Evolutionary conservation across 2,797 vertebrate species (phyloP), one percentile per base, ranked within the genome.

Genomic region (Discoglossus pictus): DNA sequence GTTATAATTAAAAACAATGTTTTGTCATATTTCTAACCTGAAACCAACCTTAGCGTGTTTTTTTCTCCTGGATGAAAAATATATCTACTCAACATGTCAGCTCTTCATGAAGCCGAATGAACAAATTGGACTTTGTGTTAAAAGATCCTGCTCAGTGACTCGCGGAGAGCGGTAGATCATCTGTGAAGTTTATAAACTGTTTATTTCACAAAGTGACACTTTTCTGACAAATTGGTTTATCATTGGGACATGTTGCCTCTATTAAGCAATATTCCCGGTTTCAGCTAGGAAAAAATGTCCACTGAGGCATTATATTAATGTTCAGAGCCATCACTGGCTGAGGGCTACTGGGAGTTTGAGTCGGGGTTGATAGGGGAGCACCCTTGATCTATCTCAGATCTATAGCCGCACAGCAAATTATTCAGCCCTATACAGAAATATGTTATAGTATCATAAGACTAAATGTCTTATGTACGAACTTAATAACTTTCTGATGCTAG

Each of bases 131-230:
- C 50, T 36, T n/a, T 11, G 12, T 17, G 34, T 11, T 27, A n/a
- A 35, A 40, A 51, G 61, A 50, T 48, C 21, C 38, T 54, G 61
- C 42, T 65, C 61, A 51, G 24, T 36, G 50, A 54, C 24, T 54
- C 39, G 35, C 40, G 18, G 25, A 54, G 54, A 44, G 36, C 46
- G 18, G 20, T 13, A n/a, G 11, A 24, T 42, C 61, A 52, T 31
- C 27, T 31, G 27, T 31, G 47, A 42, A 51, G 48, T 65, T 65
- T 50, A 65, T 65, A 48, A 44, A 34, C 51, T 34, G 46, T 43
- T 52, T 52, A 54, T 54, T 55, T 55, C 48, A 65, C 62, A 55
- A 24, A 11, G 39, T 54, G 61, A 53, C 61, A 65, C 16, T 25
- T 25, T 7, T 31, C 17, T 55, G 50, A 55, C 62, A 65, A 65